Conservation (phyloP, 2,888 invertebrate species). For the Hypolimnas misippus region DNA sequence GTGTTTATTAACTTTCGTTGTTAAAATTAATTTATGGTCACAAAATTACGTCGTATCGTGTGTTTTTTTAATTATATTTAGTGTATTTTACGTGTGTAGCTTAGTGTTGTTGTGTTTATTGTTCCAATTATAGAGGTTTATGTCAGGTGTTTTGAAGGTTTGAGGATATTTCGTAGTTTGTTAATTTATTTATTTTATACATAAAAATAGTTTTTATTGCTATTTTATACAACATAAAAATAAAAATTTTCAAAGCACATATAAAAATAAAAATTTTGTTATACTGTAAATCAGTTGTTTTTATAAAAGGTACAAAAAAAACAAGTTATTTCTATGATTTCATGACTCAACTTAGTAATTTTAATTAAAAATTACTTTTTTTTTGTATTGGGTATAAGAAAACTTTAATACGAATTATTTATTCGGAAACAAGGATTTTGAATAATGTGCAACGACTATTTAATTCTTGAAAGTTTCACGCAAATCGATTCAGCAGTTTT, state of each 20-base stretch:
- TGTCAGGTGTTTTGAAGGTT: constrained; percentile 19
- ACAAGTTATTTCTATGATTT: no score
- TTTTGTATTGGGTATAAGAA: no score
- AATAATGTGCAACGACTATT: not conserved
- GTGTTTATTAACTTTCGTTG: constrained; percentile 3
- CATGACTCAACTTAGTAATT: no score
- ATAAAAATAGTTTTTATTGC: no score
- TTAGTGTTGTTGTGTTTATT: constrained; percentile 6
- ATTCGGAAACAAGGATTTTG: no score
- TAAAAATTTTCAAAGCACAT: no score
- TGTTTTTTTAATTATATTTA: constrained; percentile 1
- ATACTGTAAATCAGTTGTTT: no score
- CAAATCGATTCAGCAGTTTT: not conserved
- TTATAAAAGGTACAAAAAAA: no score
- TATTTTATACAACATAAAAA: no score
- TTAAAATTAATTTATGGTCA: constrained; percentile 8
- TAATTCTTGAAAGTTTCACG: constrained; percentile 2
- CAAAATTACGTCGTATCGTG: constrained; percentile 6
- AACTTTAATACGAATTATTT: no score
- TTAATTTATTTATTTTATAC: not conserved
- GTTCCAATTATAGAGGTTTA: constrained; percentile 15
- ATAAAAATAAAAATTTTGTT: no score
- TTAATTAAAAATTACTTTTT: no score
- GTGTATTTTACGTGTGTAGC: not conserved
- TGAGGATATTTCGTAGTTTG: constrained; percentile 4